These are phyloP conservation scores for Gallinago solitaria DNA, from an alignment of 2,797 vertebrate species.

Conservation along the genomic window DNA sequence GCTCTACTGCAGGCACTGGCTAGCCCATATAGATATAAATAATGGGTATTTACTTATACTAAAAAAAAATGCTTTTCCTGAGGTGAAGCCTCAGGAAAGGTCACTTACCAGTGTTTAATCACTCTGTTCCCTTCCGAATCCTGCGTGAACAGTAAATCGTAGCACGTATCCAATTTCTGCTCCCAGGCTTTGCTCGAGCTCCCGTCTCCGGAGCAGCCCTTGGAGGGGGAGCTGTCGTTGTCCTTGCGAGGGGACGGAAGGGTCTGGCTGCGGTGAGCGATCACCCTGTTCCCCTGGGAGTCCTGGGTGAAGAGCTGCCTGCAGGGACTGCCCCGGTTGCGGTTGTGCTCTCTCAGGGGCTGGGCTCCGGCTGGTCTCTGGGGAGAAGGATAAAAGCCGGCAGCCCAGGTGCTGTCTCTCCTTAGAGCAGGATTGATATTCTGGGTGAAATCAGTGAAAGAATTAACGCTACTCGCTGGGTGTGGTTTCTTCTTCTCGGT, in stretches of 20 bases:
- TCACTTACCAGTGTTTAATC: conserved; percentile 83
- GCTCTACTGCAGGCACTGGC: background rate
- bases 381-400: background rate
- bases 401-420: background rate
- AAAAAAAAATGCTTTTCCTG: background rate
- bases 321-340: background rate
- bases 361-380: rapidly evolving
- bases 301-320: conserved; percentile 88
- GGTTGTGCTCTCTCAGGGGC: background rate
- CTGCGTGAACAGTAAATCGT: conserved; percentile 87
- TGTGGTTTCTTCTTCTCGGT: background rate
- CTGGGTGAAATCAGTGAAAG: background rate
- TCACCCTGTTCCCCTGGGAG: conserved; percentile 87
- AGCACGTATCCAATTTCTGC: conserved; percentile 39
- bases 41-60: rapidly evolving
- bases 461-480: rapidly evolving
- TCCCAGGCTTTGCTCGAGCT: rapidly evolving
- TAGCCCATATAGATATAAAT: background rate
- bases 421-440: rapidly evolving
- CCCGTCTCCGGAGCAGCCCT: background rate
- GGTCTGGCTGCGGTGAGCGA: conserved; percentile 72
- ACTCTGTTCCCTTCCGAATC: conserved; percentile 92
- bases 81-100: background rate
- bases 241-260: conserved; percentile 39
- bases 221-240: conserved; percentile 34